These are phyloP conservation scores for Mesembrinibis cayennensis DNA, from an alignment of 2,113 vertebrate genomes.

Conservation along the genomic window DNA sequence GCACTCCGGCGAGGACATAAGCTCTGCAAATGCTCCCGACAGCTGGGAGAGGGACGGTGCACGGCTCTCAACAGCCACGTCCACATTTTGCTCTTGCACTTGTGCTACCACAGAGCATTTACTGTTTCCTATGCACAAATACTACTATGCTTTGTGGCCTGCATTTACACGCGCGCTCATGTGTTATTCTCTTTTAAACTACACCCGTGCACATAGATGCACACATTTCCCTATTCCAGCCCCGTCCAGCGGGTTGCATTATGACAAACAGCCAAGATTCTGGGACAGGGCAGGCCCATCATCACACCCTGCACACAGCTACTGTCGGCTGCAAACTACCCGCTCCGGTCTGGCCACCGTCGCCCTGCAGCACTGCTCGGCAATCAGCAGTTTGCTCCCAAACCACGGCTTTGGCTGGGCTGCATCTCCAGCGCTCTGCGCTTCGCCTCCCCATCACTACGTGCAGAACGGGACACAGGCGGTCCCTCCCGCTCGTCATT, in stretches of 20 bases:
- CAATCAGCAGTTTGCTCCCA: rapidly evolving
- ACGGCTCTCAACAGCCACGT: rapidly evolving
- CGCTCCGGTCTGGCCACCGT: rapidly evolving
- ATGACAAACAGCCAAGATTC: background rate
- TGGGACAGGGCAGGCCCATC: rapidly evolving
- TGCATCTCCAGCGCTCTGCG: background rate
- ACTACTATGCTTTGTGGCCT: rapidly evolving
- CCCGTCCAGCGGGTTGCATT: background rate
- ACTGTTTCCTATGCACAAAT: no score
- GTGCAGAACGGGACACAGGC: background rate
- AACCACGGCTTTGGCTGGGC: rapidly evolving
- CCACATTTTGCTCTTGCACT: rapidly evolving
- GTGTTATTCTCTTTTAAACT: background rate
- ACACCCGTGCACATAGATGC: rapidly evolving
- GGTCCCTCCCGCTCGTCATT: background rate
- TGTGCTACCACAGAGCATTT: background rate
- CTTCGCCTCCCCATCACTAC: rapidly evolving
- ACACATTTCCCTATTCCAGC: background rate
- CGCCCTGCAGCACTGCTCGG: rapidly evolving
- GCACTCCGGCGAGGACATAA: background rate
- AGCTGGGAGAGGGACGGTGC: background rate
- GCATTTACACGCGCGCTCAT: rapidly evolving
- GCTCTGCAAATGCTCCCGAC: background rate
- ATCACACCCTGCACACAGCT: background rate
- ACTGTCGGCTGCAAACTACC: background rate